Percentiles rank a stretch among this genome's conserved stretches.
These are phyloP conservation scores for Sebastes umbrosus DNA, from an alignment of 2,797 vertebrate genomes.

Conservation along the genomic window DNA sequence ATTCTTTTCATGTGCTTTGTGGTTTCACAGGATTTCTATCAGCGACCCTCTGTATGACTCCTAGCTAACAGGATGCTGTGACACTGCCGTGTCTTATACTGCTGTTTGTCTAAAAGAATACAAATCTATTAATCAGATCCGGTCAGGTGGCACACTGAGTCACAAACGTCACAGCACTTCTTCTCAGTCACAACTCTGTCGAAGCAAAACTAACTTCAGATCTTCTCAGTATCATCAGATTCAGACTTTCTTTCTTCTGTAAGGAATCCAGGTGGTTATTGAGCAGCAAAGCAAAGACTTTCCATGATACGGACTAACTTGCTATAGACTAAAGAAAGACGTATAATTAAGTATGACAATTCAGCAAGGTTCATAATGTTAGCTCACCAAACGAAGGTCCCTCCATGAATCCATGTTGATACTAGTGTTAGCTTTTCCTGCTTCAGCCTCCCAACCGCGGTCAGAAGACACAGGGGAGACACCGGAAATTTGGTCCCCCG, in stretches of 20 bases:
- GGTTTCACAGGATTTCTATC: constrained; percentile 14
- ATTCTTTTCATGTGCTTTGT: constrained; percentile 48
- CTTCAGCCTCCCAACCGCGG: no score
- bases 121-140: background rate
- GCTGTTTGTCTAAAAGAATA: background rate
- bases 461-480: no score
- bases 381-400: no score
- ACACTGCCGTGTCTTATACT: background rate
- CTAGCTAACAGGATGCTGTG: background rate
- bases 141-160: background rate
- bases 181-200: background rate
- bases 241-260: no score
- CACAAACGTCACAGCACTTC: background rate
- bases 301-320: background rate
- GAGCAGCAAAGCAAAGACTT: background rate
- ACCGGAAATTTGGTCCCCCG: no score
- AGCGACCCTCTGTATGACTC: constrained; percentile 6
- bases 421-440: no score
- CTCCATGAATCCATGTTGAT: no score
- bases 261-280: background rate
- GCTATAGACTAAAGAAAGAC: no score
- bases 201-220: background rate
- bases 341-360: no score
- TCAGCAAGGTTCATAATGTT: no score
- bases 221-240: background rate